Evolutionary conservation across 2,888 invertebrate species (phyloP), one percentile per base, ranked within the genome.

Genomic region (Galerucella calmariensis): DNA sequence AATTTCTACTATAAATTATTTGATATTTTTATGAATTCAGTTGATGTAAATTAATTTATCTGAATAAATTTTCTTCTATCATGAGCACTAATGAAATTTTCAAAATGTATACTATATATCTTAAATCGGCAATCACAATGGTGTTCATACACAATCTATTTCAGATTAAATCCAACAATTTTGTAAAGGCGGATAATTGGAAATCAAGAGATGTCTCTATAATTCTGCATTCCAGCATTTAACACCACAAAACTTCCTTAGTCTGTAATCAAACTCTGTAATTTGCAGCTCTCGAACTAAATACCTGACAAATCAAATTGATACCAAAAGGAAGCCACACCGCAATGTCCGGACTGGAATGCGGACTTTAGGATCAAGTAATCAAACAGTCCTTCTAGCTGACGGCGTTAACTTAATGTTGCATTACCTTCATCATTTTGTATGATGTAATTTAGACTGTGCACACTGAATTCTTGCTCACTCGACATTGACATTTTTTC

Each of bases 301-400:
- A 62, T 62, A 65, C 48, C 46, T 46, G 65, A 65, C 44, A 12
- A 65, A 65, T 46, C 66, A 66, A 66, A 66, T 27, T 46, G 66
- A 51, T 53, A 53, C 67, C 14, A 35, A 67, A 53, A 41, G 46
- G 61, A 70, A 46, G 62, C 35, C 14, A 6, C n/a, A 41, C 51
- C 69, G 51, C 53, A 69, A 27, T 11, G 51, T 24, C 61, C 63
- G 44, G 35, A 35, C n/a, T 62, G 35, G 62, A 62, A 62, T 62
- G 35, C 62, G 35, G 41, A 41, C 41, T 62, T 62, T n/a, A 41
- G 56, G 67, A 72, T 68, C 71, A 68, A 56, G 69, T 56, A 73
- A 73, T 73, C 69, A 73, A 73, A 63, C 58, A 27, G 67, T 20
- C 73, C 69, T 53, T 75, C 71, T 46, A 71, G 74, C 72, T 72